Percentiles rank a stretch among this genome's conserved stretches.
phyloP scores from a whole-genome alignment of 2,797 vertebrate species.

The Nannoperca obscura region DNA sequence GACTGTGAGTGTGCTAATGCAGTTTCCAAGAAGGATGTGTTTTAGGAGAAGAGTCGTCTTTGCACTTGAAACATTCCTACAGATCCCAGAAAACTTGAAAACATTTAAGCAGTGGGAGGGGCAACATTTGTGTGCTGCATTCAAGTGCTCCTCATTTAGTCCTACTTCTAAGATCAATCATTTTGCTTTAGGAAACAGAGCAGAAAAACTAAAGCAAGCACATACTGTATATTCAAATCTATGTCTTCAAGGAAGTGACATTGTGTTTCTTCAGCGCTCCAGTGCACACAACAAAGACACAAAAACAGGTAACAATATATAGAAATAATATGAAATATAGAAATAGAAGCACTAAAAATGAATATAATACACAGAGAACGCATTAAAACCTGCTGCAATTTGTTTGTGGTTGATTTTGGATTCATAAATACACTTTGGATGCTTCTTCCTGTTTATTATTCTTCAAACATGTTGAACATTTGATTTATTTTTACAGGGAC shows the following conservation, averaged over 20 bases:
- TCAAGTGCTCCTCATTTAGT: constrained; percentile 13
- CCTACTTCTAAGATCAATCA: neutral
- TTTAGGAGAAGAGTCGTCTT: neutral
- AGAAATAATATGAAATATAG: neutral
- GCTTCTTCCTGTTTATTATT: neutral
- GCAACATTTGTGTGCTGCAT: neutral
- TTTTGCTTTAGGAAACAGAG: neutral
- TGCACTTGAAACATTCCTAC: neutral
- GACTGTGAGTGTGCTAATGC: no score
- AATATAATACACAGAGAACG: no score
- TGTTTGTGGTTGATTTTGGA: neutral
- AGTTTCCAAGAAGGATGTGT: neutral
- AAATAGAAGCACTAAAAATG: neutral
- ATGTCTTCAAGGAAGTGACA: neutral
- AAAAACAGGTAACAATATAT: neutral
- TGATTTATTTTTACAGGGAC: neutral
- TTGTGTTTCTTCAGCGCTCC: neutral
- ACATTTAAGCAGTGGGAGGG: neutral
- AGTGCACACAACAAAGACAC: neutral
- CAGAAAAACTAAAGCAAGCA: neutral
- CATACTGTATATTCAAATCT: neutral
- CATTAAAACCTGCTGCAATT: no score
- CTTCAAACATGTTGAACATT: neutral
- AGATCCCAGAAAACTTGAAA: neutral
- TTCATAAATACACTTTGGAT: neutral